These are phyloP conservation scores for Crypturellus undulatus DNA, from an alignment of 2,113 vertebrate species.

Conservation along the genomic window DNA sequence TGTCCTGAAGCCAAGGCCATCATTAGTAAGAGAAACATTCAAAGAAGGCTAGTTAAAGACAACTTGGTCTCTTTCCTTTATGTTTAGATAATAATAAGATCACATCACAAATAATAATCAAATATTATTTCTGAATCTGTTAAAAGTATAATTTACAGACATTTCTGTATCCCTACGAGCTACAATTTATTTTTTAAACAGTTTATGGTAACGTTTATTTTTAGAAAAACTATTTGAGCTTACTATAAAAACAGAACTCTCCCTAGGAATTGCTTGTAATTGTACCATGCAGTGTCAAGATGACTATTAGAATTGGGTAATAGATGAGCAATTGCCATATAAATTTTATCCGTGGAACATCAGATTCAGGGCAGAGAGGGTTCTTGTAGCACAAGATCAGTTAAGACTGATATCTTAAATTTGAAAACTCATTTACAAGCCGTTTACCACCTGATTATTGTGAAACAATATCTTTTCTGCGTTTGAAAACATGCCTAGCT, in stretches of 20 bases:
- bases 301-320: neutral
- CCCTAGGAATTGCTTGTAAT: neutral
- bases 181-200: neutral
- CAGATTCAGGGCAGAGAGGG: slow-evolving; percentile 16
- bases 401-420: neutral
- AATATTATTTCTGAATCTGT: neutral
- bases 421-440: neutral
- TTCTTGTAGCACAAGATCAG: neutral
- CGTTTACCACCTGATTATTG: neutral
- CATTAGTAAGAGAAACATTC: neutral
- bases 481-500: neutral
- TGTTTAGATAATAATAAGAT: neutral
- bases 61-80: neutral
- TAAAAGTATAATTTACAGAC: neutral
- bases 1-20: neutral
- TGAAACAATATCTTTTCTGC: neutral
- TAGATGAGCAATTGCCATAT: neutral
- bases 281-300: neutral
- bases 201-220: neutral
- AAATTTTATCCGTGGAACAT: neutral
- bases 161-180: neutral
- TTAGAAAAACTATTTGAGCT: neutral
- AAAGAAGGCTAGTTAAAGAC: neutral
- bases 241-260: neutral
- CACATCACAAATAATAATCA: neutral